These are phyloP conservation scores for Cossypha caffra DNA, from an alignment of 2,797 vertebrate species.

Conservation along the genomic window DNA sequence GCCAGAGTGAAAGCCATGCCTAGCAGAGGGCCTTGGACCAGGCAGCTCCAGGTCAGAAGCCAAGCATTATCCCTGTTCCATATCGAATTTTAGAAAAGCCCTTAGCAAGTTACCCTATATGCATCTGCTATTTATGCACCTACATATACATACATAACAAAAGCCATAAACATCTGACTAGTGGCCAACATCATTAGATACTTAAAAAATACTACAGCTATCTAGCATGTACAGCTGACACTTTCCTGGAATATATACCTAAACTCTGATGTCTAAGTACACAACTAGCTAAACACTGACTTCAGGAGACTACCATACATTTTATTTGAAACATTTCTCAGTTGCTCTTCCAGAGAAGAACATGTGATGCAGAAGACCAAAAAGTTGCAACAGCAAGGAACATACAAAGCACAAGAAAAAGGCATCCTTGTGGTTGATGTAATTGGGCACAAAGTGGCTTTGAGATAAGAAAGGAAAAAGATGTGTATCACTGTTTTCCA, in stretches of 20 bases:
- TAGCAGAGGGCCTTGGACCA: neutral
- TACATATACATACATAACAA: accelerated
- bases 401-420: neutral
- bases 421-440: neutral
- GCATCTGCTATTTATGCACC: accelerated
- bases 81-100: accelerated
- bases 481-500: neutral
- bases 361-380: neutral
- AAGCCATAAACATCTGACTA: neutral
- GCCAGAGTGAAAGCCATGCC: neutral
- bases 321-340: neutral
- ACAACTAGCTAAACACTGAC: neutral
- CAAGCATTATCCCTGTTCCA: neutral
- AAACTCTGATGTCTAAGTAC: neutral
- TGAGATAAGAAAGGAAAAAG: neutral
- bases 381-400: neutral
- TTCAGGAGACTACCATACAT: neutral
- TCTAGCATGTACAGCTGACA: neutral
- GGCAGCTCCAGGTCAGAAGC: neutral
- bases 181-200: neutral
- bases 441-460: neutral
- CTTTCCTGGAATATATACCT: neutral
- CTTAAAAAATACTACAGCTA: neutral
- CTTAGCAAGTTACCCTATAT: neutral
- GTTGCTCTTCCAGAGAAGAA: neutral